Evolutionary conservation across 1,140 invertebrate species (phyloP), one percentile per base, ranked within the genome.

Genomic region (Nomia melanderi): DNA sequence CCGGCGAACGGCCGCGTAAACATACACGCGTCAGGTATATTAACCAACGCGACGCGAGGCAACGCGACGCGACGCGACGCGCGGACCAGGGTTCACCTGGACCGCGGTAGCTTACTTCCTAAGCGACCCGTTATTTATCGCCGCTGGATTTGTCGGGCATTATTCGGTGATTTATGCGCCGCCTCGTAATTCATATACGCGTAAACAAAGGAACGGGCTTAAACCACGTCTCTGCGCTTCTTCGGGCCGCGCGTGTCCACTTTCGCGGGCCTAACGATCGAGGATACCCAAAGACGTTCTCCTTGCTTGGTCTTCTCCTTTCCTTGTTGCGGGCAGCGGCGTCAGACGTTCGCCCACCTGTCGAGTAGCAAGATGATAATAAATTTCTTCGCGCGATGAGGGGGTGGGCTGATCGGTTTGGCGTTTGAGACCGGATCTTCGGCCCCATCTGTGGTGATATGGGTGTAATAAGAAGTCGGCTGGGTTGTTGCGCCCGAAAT

Each of bases 1-100:
- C n/a, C 66, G 36, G 53, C 63, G 50, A 83, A 83, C 64, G 77
- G 65, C n/a, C 82, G 81, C 77, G 82, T 83, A 83, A 83, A 83
- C 73, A 71, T 56, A 50, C 60, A 57, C 77, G 56, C 36, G 53
- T 29, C 29, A 36, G 47, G 39, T 53, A 57, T 82, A 77, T 82
- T 82, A 82, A 82, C 75, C 67, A 63, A 53, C 79, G n/a, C n/a
- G n/a, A n/a, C n/a, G n/a, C n/a, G n/a, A n/a, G n/a, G n/a, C n/a
- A n/a, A n/a, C n/a, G n/a, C n/a, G n/a, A n/a, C n/a, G n/a, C n/a
- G n/a, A n/a, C n/a, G n/a, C n/a, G n/a, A 33, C 20, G 60, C 65
- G 81, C 47, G 72, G 79, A 82, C n/a, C 73, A 71, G 54, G 31
- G 54, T 80, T 77, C 72, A 54, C 36, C 60, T 31, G 44, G 31